Conservation (phyloP, 2,797 vertebrate species). For the Pteropus rufus region DNA sequence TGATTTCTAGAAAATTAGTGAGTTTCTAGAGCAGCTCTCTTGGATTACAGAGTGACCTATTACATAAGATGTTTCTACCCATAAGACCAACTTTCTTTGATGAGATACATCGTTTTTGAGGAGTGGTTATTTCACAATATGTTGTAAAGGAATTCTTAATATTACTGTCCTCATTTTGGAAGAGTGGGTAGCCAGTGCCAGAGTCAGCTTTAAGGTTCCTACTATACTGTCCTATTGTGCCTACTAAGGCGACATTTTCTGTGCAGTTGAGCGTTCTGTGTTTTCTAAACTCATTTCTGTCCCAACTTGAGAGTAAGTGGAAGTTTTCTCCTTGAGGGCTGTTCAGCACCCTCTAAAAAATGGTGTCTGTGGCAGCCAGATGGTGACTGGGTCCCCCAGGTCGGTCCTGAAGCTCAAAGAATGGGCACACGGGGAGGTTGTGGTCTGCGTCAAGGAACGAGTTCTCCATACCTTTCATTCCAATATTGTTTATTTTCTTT, state of each 20-base stretch:
- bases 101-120: neutral
- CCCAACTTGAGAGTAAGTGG: neutral
- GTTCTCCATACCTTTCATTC: constrained; percentile 55
- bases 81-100: neutral
- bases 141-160: neutral
- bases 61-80: neutral
- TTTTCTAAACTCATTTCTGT: constrained; percentile 24
- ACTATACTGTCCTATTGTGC: neutral
- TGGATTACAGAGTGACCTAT: neutral
- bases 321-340: neutral
- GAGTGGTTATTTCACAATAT: neutral
- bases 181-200: neutral
- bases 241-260: neutral
- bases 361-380: neutral
- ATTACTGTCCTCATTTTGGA: constrained; percentile 21
- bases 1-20: constrained; percentile 29
- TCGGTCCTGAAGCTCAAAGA: neutral
- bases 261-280: neutral
- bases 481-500: constrained; percentile 62
- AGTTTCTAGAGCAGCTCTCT: neutral
- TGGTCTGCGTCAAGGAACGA: neutral
- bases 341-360: neutral
- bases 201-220: neutral
- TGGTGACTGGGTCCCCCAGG: neutral
- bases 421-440: neutral